Conservation (phyloP, 2,797 vertebrate species). For the Sandelia bainsii region DNA sequence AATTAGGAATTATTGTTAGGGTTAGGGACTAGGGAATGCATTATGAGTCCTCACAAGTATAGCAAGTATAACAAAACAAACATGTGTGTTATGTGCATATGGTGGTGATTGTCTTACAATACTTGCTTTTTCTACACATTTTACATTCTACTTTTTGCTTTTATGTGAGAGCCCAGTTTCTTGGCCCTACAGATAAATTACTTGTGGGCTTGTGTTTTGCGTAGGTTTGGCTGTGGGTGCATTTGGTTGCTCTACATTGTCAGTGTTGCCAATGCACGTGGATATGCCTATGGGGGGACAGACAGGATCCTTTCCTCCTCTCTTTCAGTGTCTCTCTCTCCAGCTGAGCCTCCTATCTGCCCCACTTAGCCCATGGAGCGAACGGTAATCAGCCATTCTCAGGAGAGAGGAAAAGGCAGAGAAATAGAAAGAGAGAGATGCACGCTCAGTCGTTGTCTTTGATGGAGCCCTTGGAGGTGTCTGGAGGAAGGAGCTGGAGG, state of each 20-base stretch:
- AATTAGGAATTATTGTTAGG: too few relatives aligned
- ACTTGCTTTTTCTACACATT: constrained; percentile 11
- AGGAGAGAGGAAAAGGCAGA: constrained; percentile 75
- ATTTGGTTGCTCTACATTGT: constrained; percentile 52
- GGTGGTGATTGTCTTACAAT: constrained; percentile 3
- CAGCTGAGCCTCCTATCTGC: constrained; percentile 83
- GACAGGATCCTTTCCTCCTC: constrained; percentile 63
- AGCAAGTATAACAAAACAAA: too few relatives aligned
- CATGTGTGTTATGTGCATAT: neutral
- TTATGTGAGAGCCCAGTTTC: constrained; percentile 17
- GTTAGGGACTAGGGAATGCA: too few relatives aligned
- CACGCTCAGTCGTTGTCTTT: constrained; percentile 71
- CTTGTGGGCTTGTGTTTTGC: constrained; percentile 29
- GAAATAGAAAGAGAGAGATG: constrained; percentile 65
- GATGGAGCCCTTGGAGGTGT: constrained; percentile 77
- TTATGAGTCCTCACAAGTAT: too few relatives aligned
- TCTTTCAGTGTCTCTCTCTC: constrained; percentile 54
- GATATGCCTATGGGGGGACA: constrained; percentile 42
- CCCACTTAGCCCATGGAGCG: constrained; percentile 85
- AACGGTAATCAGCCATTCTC: constrained; percentile 84
- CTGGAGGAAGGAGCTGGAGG: constrained; percentile 70
- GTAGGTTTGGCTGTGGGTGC: constrained; percentile 18
- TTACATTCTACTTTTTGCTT: neutral
- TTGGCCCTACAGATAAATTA: constrained; percentile 32
- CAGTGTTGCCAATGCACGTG: constrained; percentile 48